Conservation (phyloP, 2,888 invertebrate genomes). For the Gastrophysa polygoni region DNA sequence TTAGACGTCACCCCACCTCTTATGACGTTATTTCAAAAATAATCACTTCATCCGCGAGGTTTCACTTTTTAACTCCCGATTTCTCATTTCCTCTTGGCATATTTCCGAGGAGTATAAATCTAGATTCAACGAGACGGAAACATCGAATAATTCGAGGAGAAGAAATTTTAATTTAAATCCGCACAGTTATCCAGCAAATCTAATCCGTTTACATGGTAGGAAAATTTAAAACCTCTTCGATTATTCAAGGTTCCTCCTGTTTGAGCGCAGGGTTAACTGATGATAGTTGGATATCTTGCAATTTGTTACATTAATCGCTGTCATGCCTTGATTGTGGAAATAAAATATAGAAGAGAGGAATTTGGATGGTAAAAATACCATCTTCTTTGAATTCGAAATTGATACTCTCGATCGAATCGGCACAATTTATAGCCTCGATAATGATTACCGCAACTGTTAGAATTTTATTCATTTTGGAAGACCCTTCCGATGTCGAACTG, state of each 20-base stretch:
- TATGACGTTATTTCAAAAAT: too few relatives aligned
- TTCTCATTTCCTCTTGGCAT: neutral
- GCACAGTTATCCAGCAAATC: slow-evolving; percentile 17
- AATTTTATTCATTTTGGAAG: too few relatives aligned
- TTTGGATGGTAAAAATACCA: too few relatives aligned
- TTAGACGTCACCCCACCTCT: too few relatives aligned
- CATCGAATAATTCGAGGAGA: slow-evolving; percentile 7
- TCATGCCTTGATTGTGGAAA: neutral
- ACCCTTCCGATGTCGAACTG: too few relatives aligned
- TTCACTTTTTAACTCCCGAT: neutral
- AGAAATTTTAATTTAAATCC: slow-evolving; percentile 26
- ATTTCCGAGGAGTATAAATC: neutral
- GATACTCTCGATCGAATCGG: too few relatives aligned
- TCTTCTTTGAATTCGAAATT: too few relatives aligned
- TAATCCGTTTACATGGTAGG: neutral
- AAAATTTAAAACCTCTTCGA: neutral
- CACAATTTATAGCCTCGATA: too few relatives aligned
- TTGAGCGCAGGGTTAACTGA: neutral
- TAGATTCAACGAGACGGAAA: neutral
- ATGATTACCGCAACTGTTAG: too few relatives aligned
- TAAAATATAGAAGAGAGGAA: neutral
- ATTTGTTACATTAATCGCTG: neutral
- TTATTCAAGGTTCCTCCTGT: neutral
- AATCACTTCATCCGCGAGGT: too few relatives aligned
- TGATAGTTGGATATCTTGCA: neutral